phyloP scores from a whole-genome alignment of 2,113 vertebrate species.

The Megaptera novaeangliae region DNA sequence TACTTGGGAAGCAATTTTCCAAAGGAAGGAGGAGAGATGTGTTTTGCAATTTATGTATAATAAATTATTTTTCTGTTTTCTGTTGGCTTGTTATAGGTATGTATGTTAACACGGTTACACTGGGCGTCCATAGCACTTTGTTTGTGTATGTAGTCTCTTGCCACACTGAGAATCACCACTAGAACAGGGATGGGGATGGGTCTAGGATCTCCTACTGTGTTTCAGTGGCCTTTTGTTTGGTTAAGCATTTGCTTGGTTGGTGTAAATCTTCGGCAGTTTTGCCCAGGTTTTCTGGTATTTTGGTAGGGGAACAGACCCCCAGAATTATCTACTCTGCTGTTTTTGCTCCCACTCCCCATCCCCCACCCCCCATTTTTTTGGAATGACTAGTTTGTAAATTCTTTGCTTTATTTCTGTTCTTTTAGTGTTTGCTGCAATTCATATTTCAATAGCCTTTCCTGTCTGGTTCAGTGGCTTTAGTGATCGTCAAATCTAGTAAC shows the following conservation, averaged over 20 bases:
- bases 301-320: neutral
- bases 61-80: neutral
- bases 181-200: neutral
- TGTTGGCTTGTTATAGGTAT: neutral
- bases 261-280: neutral
- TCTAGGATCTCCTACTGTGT: neutral
- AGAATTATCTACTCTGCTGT: neutral
- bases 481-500: neutral
- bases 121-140: neutral
- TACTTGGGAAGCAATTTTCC: neutral
- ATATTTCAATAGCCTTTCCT: neutral
- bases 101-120: neutral
- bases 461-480: neutral
- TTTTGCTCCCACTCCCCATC: neutral
- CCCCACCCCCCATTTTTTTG: neutral
- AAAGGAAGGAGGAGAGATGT: neutral
- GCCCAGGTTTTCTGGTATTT: neutral
- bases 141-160: neutral
- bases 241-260: neutral
- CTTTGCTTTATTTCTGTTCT: neutral
- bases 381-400: neutral
- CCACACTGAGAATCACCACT: neutral
- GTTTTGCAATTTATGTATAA: conserved; percentile 1
- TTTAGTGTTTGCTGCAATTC: neutral
- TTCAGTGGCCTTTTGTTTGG: neutral